A percentile compares a stretch with the other conserved stretches of the same genome.
These are phyloP conservation scores for Carcinoscorpius rotundicauda DNA, from an alignment of 1,140 invertebrate species.

Conservation along the genomic window DNA sequence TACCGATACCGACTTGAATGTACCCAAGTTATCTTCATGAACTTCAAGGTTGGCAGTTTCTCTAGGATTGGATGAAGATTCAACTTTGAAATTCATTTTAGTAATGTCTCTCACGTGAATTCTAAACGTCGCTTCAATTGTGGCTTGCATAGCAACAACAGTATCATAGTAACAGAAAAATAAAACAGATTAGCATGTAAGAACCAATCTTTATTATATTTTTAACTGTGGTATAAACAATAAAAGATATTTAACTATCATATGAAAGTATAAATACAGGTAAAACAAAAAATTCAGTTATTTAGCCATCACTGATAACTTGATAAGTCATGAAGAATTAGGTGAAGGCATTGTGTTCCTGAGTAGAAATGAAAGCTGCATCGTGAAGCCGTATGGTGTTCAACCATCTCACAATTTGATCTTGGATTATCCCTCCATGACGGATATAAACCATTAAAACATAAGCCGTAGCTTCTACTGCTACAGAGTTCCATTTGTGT, in stretches of 20 bases:
- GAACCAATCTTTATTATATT: not conserved
- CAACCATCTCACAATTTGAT: conserved; percentile 44
- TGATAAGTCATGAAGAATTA: too few species aligned
- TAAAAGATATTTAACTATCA: conserved; percentile 4
- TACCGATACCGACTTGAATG: too few species aligned
- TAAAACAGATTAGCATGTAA: too few species aligned
- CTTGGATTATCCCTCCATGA: conserved; percentile 33
- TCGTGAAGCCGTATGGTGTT: conserved; percentile 43
- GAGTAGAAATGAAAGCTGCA: conserved; percentile 44
- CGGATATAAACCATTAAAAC: conserved; percentile 42
- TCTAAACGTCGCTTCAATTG: conserved; percentile 44
- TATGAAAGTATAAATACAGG: too few species aligned
- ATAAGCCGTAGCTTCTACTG: conserved; percentile 45
- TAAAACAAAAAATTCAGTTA: too few species aligned
- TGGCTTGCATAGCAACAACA: conserved; percentile 43
- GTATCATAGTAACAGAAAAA: conserved; percentile 38
- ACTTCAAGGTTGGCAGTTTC: too few species aligned
- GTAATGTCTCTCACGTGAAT: conserved; percentile 45
- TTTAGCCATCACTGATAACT: too few species aligned
- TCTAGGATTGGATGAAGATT: conserved; percentile 31
- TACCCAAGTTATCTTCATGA: too few species aligned
- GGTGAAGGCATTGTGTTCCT: conserved; percentile 29
- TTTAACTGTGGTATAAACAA: too few species aligned
- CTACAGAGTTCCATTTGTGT: conserved; percentile 34
- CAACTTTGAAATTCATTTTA: conserved; percentile 38